Percentiles rank a stretch among this genome's conserved stretches.
These are phyloP conservation scores for Meloidogyne floridensis DNA, from an alignment of 1,140 invertebrate genomes.

Conservation along the genomic window DNA sequence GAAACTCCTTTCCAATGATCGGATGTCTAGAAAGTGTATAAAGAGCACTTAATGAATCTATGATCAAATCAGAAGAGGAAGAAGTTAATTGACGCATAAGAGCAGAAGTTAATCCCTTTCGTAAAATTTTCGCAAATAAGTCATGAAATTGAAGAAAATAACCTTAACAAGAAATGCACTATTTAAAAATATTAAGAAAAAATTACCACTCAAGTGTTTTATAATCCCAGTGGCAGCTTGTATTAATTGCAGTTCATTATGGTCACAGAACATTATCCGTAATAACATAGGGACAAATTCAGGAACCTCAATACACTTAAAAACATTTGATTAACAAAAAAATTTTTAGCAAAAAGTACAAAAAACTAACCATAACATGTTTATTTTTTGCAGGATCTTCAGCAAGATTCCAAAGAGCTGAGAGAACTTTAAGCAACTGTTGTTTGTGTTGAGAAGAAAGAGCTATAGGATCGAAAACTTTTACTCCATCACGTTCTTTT, in stretches of 20 bases:
- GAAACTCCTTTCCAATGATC: conserved; percentile 1
- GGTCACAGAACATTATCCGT: conserved; percentile 18
- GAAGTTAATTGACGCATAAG: conserved; percentile 22
- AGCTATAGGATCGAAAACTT: not conserved
- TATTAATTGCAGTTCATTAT: conserved; percentile 18
- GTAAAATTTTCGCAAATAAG: conserved; percentile 13
- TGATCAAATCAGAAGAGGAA: conserved; percentile 18
- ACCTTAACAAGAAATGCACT: not conserved
- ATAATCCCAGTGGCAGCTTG: conserved; percentile 28
- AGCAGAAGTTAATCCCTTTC: not conserved
- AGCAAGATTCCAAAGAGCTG: conserved; percentile 30
- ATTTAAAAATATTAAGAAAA: not conserved
- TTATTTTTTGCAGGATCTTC: conserved; percentile 22
- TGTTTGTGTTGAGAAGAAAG: conserved; percentile 5
- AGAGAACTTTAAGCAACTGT: conserved; percentile 24
- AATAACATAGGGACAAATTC: conserved; percentile 20
- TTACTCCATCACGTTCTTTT: conserved; percentile 13
- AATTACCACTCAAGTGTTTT: conserved; percentile 21
- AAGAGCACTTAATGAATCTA: conserved; percentile 21
- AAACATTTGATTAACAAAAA: not conserved
- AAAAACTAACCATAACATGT: conserved; percentile 20
- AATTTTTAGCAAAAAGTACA: no score
- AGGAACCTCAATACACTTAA: conserved; percentile 21
- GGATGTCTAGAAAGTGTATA: conserved; percentile 18
- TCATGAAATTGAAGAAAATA: conserved; percentile 23